Conservation (phyloP, 2,797 vertebrate genomes). For the Falco naumanni region DNA sequence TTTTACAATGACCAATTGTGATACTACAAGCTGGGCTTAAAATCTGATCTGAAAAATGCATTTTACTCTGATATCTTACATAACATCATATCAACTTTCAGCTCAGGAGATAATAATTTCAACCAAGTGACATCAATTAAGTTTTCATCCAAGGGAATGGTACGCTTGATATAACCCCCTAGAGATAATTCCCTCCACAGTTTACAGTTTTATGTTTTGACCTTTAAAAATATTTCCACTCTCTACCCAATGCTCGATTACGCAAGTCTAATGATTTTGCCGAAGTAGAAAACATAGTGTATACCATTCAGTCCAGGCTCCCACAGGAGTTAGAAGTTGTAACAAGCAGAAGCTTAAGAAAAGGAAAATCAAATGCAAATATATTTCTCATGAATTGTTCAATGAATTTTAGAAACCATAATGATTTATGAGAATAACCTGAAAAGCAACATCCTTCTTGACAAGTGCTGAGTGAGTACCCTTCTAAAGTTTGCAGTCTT, state of each 20-base stretch:
- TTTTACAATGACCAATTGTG: constrained; percentile 20
- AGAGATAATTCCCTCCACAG: background rate
- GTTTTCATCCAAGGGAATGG: constrained; percentile 48
- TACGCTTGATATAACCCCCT: constrained; percentile 28
- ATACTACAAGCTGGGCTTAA: constrained; percentile 27
- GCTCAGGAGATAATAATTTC: constrained; percentile 57
- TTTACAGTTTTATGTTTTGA: constrained; percentile 48
- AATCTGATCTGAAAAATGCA: constrained; percentile 54
- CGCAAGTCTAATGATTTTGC: constrained; percentile 13
- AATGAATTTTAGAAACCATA: constrained; percentile 1
- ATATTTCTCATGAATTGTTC: constrained; percentile 36
- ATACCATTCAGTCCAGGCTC: background rate
- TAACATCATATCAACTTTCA: constrained; percentile 46
- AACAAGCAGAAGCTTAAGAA: background rate
- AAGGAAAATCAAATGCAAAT: constrained; percentile 40
- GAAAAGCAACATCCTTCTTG: constrained; percentile 6
- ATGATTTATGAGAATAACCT: constrained; percentile 26
- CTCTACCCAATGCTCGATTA: background rate
- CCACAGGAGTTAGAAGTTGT: background rate
- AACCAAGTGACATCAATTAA: constrained; percentile 57
- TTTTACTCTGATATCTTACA: constrained; percentile 47
- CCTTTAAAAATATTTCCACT: constrained; percentile 47
- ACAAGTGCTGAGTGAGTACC: constrained; percentile 36
- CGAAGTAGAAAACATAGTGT: background rate
- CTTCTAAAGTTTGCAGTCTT: constrained; percentile 18